Evolutionary conservation across 2,888 invertebrate species (phyloP).

Genomic region (Neocrepidodera transversa): DNA sequence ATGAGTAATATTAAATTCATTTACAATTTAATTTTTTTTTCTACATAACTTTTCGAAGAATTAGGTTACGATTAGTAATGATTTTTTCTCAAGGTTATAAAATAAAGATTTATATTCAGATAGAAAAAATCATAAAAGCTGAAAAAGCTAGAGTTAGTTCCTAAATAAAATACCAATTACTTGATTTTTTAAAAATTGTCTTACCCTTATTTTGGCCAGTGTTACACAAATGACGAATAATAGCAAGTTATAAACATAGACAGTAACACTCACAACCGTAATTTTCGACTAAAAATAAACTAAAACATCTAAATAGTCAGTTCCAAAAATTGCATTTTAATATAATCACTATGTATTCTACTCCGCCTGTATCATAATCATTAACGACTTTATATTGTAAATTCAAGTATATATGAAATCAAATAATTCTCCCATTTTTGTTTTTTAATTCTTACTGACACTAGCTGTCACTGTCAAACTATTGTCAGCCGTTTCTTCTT

Average conservation of each 20-base stretch:
- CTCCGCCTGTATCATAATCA: slow-evolving; percentile 4
- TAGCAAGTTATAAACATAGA: slow-evolving; percentile 2
- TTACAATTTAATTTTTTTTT: too few species aligned
- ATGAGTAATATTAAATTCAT: too few species aligned
- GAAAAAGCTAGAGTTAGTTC: too few species aligned
- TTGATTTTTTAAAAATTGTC: background rate
- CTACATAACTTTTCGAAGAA: too few species aligned
- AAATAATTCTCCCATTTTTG: slow-evolving; percentile 1
- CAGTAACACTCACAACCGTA: background rate
- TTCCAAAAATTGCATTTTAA: slow-evolving; percentile 17
- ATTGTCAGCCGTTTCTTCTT: background rate
- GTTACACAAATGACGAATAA: slow-evolving; percentile 4
- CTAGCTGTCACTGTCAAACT: background rate
- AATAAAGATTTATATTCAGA: slow-evolving; percentile 1
- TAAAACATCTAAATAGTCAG: slow-evolving; percentile 1
- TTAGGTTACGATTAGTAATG: slow-evolving; percentile 21
- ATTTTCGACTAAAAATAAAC: slow-evolving; percentile 2
- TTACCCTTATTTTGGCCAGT: slow-evolving; percentile 6
- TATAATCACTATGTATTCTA: slow-evolving; percentile 2
- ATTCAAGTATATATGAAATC: slow-evolving; percentile 2
- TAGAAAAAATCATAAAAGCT: background rate
- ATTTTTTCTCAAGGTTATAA: slow-evolving; percentile 29
- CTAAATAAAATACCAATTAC: too few species aligned
- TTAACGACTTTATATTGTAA: slow-evolving; percentile 1
- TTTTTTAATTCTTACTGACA: slow-evolving; percentile 14